phyloP scores from a whole-genome alignment of 2,888 invertebrate species.

The Troides helena region DNA sequence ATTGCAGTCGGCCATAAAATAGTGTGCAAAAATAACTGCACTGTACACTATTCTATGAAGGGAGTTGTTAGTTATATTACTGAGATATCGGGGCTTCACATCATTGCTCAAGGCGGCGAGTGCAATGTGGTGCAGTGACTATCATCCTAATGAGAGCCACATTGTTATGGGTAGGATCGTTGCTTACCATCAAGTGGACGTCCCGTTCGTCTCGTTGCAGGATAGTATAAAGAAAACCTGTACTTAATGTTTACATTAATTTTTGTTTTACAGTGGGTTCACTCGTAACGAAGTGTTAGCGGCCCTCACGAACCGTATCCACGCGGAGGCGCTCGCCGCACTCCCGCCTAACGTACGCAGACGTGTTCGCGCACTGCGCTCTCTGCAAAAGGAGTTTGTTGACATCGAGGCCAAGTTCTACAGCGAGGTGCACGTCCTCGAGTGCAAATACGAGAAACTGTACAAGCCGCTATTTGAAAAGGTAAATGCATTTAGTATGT shows the following conservation, averaged over 20 bases:
- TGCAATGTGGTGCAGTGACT: too few relatives aligned
- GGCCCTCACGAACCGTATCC: constrained; percentile 79
- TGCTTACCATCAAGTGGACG: too few relatives aligned
- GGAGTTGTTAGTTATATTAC: too few relatives aligned
- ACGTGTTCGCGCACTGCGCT: constrained; percentile 91
- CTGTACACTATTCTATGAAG: too few relatives aligned
- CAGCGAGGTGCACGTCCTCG: constrained; percentile 94
- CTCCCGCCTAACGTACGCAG: constrained; percentile 88
- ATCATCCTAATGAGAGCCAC: too few relatives aligned
- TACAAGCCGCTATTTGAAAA: constrained; percentile 90
- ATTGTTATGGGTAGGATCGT: too few relatives aligned
- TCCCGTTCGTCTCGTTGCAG: too few relatives aligned
- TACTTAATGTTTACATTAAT: background rate
- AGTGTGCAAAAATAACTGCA: too few relatives aligned
- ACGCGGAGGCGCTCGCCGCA: constrained; percentile 80
- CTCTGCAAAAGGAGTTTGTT: constrained; percentile 90
- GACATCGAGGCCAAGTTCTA: constrained; percentile 96
- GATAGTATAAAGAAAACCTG: too few relatives aligned
- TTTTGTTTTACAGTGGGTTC: constrained; percentile 51
- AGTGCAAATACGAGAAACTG: constrained; percentile 92
- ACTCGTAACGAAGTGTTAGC: constrained; percentile 81
- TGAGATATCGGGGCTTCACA: too few relatives aligned
- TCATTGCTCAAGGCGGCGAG: too few relatives aligned
- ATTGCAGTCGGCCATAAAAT: too few relatives aligned
- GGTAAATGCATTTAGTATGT: constrained; percentile 56